phyloP scores from a whole-genome alignment of 1,140 invertebrate genomes.

The Eufriesea mexicana region DNA sequence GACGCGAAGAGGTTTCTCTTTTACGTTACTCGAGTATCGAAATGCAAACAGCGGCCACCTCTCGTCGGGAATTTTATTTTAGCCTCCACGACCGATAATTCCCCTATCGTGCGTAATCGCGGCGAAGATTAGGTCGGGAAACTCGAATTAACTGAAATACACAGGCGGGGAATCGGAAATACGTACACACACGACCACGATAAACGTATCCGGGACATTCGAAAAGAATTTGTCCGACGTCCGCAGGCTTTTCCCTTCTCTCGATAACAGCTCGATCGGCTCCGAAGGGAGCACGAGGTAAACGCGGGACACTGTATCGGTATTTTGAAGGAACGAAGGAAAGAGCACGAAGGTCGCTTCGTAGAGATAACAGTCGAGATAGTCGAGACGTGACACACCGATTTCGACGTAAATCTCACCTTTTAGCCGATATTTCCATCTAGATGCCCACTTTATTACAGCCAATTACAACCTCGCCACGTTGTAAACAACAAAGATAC shows the following conservation, averaged over 20 bases:
- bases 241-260: too few species aligned
- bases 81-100: too few species aligned
- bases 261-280: not conserved
- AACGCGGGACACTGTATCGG: not conserved
- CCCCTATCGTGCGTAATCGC: too few species aligned
- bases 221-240: not conserved
- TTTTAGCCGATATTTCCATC: conserved; percentile 17
- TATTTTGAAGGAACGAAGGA: conserved; percentile 23
- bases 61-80: too few species aligned
- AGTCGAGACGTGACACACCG: conserved; percentile 37
- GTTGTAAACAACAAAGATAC: not conserved
- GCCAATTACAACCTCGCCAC: not conserved
- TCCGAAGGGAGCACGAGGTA: not conserved
- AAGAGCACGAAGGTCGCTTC: conserved; percentile 38
- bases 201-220: not conserved
- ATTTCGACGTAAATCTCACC: conserved; percentile 41
- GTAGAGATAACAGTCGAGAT: conserved; percentile 52
- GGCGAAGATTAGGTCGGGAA: too few species aligned
- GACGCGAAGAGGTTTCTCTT: too few species aligned
- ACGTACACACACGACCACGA: too few species aligned
- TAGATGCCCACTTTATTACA: not conserved
- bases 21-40: too few species aligned
- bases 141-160: too few species aligned
- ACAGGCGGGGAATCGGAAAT: too few species aligned
- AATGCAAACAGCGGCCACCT: too few species aligned